Evolutionary conservation across 1,140 invertebrate species (phyloP).

Genomic region (Penaeus vannamei): DNA sequence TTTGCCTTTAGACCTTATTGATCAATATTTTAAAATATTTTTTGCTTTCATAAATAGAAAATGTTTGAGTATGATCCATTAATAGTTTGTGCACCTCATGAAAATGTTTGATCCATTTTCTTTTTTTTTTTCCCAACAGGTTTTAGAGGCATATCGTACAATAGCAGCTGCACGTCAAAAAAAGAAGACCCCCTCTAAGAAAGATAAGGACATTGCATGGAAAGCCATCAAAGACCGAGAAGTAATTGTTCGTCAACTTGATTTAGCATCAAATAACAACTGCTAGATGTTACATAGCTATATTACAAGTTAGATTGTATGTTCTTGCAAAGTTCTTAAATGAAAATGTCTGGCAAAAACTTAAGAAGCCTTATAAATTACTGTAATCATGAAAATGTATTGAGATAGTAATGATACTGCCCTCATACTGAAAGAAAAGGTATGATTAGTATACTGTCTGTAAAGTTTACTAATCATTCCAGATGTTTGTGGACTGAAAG

Average conservation of each 20-base stretch:
- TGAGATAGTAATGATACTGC: no score
- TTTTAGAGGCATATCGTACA: constrained; percentile 85
- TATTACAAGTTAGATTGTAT: not conserved
- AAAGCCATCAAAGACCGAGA: constrained; percentile 78
- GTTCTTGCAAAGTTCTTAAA: not conserved
- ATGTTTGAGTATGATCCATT: no score
- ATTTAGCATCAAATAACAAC: constrained; percentile 67
- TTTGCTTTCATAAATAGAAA: no score
- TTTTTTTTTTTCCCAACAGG: constrained; percentile 69
- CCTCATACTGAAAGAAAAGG: no score
- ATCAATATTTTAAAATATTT: no score
- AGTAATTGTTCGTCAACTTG: constrained; percentile 75
- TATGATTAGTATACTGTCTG: no score
- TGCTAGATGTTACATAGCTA: constrained; percentile 24
- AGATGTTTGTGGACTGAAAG: no score
- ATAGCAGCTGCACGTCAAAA: constrained; percentile 83
- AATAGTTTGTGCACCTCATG: not conserved
- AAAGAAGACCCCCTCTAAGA: constrained; percentile 83
- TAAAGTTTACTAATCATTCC: no score
- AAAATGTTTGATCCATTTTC: constrained; percentile 6
- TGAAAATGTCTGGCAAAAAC: not conserved
- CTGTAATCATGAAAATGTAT: no score
- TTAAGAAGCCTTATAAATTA: not conserved
- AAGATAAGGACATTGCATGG: constrained; percentile 87
- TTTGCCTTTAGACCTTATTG: not conserved